Evolutionary conservation across 2,888 invertebrate species (phyloP).

Genomic region (Coenonympha arcania): DNA sequence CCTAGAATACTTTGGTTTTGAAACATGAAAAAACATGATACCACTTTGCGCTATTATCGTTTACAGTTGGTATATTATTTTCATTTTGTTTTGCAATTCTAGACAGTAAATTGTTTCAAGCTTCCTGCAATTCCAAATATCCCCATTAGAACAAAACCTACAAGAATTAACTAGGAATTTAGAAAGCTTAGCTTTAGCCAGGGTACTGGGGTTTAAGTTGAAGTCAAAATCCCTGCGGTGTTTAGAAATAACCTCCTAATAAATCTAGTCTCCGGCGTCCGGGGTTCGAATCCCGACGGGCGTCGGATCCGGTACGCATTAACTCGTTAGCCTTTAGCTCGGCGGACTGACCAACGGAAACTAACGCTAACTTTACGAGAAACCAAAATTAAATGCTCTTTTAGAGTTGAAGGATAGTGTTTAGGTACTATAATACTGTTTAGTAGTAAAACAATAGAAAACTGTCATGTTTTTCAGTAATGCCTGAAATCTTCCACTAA

Average conservation of each 20-base stretch:
- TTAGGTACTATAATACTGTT: no score
- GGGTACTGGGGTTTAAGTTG: conserved; percentile 67
- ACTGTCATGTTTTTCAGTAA: no score
- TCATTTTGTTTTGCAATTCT: no score
- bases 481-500: no score
- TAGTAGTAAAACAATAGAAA: no score
- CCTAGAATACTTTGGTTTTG: no score
- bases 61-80: no score
- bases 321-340: conserved; percentile 39
- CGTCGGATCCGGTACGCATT: conserved; percentile 49
- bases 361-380: conserved; percentile 26
- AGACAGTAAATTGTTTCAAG: neutral
- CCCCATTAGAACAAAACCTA: neutral
- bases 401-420: neutral
- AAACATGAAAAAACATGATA: no score
- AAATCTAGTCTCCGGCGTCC: conserved; percentile 59
- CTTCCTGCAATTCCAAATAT: neutral
- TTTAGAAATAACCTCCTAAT: conserved; percentile 64
- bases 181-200: conserved; percentile 55
- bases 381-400: conserved; percentile 13
- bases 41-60: no score
- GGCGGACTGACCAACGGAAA: conserved; percentile 53
- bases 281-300: conserved; percentile 65
- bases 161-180: conserved; percentile 38
- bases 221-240: conserved; percentile 49